Evolutionary conservation across 2,797 vertebrate genomes (phyloP).

Genomic region (Pogonophryne albipinna): DNA sequence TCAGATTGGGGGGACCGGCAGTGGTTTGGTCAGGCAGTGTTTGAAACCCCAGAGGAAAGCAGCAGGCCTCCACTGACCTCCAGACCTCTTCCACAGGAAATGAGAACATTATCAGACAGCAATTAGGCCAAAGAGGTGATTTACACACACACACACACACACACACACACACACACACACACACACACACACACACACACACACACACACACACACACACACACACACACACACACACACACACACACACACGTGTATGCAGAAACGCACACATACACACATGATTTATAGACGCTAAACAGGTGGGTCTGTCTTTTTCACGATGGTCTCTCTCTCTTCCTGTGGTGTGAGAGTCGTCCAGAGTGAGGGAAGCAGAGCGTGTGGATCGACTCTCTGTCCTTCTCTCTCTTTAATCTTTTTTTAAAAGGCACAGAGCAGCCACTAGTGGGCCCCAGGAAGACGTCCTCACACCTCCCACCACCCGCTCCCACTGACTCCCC

Average conservation of each 20-base stretch:
- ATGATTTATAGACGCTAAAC: conserved; percentile 60
- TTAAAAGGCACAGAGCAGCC: conserved; percentile 58
- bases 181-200: too few relatives aligned
- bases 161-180: too few relatives aligned
- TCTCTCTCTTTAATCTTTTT: conserved; percentile 43
- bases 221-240: conserved; percentile 30
- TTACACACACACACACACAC: conserved; percentile 51
- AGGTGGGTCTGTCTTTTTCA: conserved; percentile 58
- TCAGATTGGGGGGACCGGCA: conserved; percentile 33
- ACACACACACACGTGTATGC: conserved; percentile 29
- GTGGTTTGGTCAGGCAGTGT: conserved; percentile 39
- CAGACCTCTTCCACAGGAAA: conserved; percentile 71
- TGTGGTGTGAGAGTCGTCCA: conserved; percentile 35
- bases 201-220: too few relatives aligned
- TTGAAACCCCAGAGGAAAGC: conserved; percentile 52
- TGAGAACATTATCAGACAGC: conserved; percentile 76
- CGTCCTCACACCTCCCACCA: conserved; percentile 27
- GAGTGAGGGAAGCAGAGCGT: conserved; percentile 46
- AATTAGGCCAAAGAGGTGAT: conserved; percentile 72
- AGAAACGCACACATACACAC: conserved; percentile 14
- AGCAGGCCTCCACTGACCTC: conserved; percentile 63
- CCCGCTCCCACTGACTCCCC: not conserved
- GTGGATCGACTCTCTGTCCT: conserved; percentile 38
- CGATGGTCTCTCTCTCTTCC: conserved; percentile 38
- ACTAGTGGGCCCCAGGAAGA: conserved; percentile 75